phyloP scores from a whole-genome alignment of 53 echinoderm and acorn worm genomes.

The Temnopleurus reevesii region DNA sequence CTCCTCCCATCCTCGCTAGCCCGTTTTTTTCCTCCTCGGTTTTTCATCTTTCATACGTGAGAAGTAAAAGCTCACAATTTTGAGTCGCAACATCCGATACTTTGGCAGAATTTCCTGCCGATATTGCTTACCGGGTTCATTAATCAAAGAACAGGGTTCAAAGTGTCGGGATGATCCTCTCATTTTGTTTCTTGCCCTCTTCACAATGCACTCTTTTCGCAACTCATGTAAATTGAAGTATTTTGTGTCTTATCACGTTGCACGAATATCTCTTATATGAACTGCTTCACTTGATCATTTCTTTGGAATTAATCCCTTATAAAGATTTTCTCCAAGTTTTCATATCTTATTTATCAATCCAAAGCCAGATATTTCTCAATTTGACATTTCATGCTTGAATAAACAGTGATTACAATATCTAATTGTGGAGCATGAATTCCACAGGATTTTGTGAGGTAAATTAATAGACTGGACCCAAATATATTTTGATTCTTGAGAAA shows the following conservation, averaged over 20 bases:
- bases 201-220: neutral
- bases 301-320: too few relatives aligned
- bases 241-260: neutral
- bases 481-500: too few relatives aligned
- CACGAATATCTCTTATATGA: too few relatives aligned
- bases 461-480: too few relatives aligned
- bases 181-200: neutral
- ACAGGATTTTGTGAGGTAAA: too few relatives aligned
- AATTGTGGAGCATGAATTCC: too few relatives aligned
- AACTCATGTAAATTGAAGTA: neutral
- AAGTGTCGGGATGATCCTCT: neutral
- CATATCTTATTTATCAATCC: too few relatives aligned
- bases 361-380: too few relatives aligned
- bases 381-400: too few relatives aligned
- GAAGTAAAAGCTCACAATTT: slow-evolving; percentile 48
- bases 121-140: slow-evolving; percentile 27
- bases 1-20: slow-evolving; percentile 3
- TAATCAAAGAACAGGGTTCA: slow-evolving; percentile 32
- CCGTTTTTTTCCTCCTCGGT: neutral
- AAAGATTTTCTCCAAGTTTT: too few relatives aligned
- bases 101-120: slow-evolving; percentile 35
- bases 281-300: too few relatives aligned
- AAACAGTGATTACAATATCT: too few relatives aligned
- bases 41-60: neutral
- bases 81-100: slow-evolving; percentile 42